Evolutionary conservation across 1,140 invertebrate species (phyloP), one percentile per base, ranked within the genome.

Genomic region (Cydia fagiglandana): DNA sequence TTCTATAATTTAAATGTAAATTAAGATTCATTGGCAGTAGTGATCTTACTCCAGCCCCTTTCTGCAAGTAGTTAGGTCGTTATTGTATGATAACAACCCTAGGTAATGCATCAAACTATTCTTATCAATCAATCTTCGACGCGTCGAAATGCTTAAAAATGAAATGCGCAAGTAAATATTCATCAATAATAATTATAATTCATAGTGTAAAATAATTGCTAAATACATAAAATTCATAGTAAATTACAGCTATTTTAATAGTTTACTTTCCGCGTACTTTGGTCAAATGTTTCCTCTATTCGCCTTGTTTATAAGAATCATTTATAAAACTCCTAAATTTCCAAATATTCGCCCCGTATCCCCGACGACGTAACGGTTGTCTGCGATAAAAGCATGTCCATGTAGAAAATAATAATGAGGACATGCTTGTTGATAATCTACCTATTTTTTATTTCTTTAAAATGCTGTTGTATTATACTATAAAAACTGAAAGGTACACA

Each of bases 271-370:
- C 20, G 56, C 9, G 0, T 61, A 24, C 6, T 61, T 61, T 24
- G 56, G 20, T 61, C 2, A 61, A 61, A 61, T 24, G 20, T 61
- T 61, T 61, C 20, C 56, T 61, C 17, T 6, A 24, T 61, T 61
- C 20, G 56, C 17, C 20, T 61, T 61, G 17, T 61, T 61, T 61
- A 24, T 24, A 61, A 61, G 3, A 61, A 61, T 24, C 56, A 61
- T 24, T 20, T 7, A 61, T 12, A 24, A 61, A 61, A 10, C 56
- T 61, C 56, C 7, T 61, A 24, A 7, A 61, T 61, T 61, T 61
- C 56, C 17, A 61, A 61, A 61, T 10, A 61, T 24, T 61, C 56
- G 56, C 56, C 53, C 20, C 56, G 56, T 24, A 20, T 61, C 56
- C 56, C 9, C 20, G 56, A 17, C 9, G n/a, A 17, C 9, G n/a